These are phyloP conservation scores for Bujurquina vittata DNA, from an alignment of 2,113 vertebrate genomes.

Conservation along the genomic window DNA sequence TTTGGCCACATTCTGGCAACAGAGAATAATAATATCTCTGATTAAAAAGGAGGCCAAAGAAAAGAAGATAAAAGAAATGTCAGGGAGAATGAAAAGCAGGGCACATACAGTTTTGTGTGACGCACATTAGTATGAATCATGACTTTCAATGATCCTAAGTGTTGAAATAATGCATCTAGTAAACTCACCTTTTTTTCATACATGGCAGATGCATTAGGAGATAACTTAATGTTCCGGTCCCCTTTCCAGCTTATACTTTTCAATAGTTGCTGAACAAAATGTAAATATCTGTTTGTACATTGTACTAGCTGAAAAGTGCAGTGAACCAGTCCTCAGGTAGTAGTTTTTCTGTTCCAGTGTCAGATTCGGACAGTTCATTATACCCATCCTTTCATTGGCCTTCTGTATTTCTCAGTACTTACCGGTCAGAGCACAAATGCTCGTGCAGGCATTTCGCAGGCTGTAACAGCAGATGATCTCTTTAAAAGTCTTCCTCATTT, in stretches of 20 bases:
- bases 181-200: neutral
- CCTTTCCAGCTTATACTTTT: neutral
- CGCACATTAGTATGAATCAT: neutral
- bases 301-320: neutral
- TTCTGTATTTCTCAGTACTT: conserved; percentile 77
- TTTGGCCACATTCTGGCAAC: neutral
- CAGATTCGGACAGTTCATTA: neutral
- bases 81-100: neutral
- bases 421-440: conserved; percentile 75
- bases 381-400: neutral
- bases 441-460: conserved; percentile 77
- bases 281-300: neutral
- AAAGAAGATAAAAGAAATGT: conserved; percentile 7
- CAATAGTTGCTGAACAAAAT: neutral
- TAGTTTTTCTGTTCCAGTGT: neutral
- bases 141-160: neutral
- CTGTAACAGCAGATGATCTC: conserved; percentile 90
- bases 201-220: neutral
- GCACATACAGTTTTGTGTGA: neutral
- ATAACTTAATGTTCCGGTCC: neutral
- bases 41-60: neutral
- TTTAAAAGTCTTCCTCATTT: conserved; percentile 96
- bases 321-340: neutral
- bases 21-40: neutral
- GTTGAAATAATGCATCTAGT: neutral